Percentiles rank a stretch among this genome's conserved stretches.
These are phyloP conservation scores for Bovichtus variegatus DNA, from an alignment of 2,797 vertebrate genomes.

Conservation along the genomic window DNA sequence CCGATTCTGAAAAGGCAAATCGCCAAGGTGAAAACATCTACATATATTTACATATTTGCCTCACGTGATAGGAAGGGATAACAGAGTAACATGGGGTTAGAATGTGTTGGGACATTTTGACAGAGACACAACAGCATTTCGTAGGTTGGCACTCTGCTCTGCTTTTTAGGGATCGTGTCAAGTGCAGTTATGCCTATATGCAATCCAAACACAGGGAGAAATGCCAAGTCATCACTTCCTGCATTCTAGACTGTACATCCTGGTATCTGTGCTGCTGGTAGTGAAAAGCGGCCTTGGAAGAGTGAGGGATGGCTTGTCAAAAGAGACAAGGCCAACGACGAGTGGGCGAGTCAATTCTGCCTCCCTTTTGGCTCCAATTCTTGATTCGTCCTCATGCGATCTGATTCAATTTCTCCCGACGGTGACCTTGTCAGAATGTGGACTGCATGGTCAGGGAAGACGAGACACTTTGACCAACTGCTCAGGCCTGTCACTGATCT, in stretches of 20 bases:
- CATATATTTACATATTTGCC: background rate
- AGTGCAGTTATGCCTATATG: constrained; percentile 61
- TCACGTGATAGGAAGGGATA: background rate
- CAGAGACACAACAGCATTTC: constrained; percentile 27
- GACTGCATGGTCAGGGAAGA: constrained; percentile 40
- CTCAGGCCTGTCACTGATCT: constrained; percentile 35
- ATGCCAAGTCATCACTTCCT: constrained; percentile 74
- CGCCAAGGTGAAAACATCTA: background rate
- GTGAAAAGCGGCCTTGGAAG: constrained; percentile 12
- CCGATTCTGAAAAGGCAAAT: background rate
- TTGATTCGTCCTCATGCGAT: background rate
- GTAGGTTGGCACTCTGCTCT: constrained; percentile 31
- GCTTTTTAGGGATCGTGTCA: constrained; percentile 51
- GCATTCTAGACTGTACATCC: constrained; percentile 50
- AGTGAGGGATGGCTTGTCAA: constrained; percentile 21
- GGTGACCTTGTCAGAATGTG: constrained; percentile 62
- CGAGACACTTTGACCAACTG: constrained; percentile 34
- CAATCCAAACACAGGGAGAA: constrained; percentile 68
- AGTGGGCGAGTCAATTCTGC: background rate
- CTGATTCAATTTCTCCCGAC: constrained; percentile 43
- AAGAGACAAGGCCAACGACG: constrained; percentile 16
- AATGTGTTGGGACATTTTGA: constrained; percentile 29
- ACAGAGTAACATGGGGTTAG: background rate
- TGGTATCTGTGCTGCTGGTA: constrained; percentile 14
- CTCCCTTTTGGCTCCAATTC: constrained; percentile 8